Percentiles rank a stretch among this genome's conserved stretches.
Conservation (phyloP, 2,113 vertebrate species). For the Zapus hudsonius region DNA sequence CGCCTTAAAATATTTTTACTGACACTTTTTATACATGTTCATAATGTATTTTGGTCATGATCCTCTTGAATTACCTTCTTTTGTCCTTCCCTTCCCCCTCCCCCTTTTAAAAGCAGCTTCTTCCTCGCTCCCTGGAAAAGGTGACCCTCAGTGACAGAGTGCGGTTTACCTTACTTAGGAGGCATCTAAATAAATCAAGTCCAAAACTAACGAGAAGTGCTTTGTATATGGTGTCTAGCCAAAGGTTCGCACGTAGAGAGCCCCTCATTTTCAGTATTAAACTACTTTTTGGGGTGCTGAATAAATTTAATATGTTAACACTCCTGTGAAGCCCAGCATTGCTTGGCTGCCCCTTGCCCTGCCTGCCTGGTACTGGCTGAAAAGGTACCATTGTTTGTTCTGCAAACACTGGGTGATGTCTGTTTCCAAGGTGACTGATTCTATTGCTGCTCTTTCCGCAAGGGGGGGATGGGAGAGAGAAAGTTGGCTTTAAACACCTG, state of each 20-base stretch:
- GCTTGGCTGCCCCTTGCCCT: slow-evolving; percentile 89
- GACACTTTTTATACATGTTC: too few relatives aligned
- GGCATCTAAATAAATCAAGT: slow-evolving; percentile 79
- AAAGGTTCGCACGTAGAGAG: slow-evolving; percentile 79
- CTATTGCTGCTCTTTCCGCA: slow-evolving; percentile 86
- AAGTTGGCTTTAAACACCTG: slow-evolving; percentile 85
- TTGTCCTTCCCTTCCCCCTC: too few relatives aligned
- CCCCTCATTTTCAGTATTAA: slow-evolving; percentile 79
- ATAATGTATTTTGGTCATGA: too few relatives aligned
- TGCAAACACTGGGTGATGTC: slow-evolving; percentile 94
- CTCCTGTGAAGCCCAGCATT: slow-evolving; percentile 85
- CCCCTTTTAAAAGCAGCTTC: not conserved
- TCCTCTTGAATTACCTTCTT: too few relatives aligned
- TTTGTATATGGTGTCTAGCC: slow-evolving; percentile 83
- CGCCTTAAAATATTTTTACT: slow-evolving; percentile 54
- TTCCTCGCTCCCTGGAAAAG: slow-evolving; percentile 44
- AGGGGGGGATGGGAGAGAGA: slow-evolving; percentile 69
- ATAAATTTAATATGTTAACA: slow-evolving; percentile 88
- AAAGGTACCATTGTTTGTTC: slow-evolving; percentile 98
- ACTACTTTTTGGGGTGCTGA: slow-evolving; percentile 83
- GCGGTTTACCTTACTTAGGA: slow-evolving; percentile 66
- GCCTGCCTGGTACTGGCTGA: slow-evolving; percentile 88
- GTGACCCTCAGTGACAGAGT: slow-evolving; percentile 74
- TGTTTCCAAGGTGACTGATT: slow-evolving; percentile 90
- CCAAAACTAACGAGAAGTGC: slow-evolving; percentile 72